Conservation (phyloP, 23 tunicate genomes). For the Diplosoma virens region DNA sequence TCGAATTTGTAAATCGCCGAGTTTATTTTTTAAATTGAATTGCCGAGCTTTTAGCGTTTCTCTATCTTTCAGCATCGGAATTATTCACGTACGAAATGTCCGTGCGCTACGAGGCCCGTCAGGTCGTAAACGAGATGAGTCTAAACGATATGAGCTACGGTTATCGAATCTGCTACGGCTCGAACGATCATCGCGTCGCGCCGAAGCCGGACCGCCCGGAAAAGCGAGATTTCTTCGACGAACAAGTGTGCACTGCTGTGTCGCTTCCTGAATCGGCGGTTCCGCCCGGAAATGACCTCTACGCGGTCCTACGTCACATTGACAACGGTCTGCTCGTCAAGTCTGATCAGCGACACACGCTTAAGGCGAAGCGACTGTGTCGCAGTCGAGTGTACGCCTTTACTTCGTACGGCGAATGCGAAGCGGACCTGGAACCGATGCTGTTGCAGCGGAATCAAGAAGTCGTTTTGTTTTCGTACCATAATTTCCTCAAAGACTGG, state of each 20-base stretch:
- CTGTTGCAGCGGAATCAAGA: slow-evolving; percentile 12
- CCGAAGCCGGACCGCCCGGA: background rate
- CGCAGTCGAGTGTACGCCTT: slow-evolving; percentile 48
- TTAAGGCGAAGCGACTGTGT: slow-evolving; percentile 42
- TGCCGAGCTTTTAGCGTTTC: background rate
- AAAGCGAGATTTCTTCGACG: background rate
- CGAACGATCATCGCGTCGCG: background rate
- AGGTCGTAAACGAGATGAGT: slow-evolving; percentile 8
- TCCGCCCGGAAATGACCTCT: slow-evolving; percentile 48
- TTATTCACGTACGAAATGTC: slow-evolving; percentile 42
- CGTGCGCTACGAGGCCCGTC: slow-evolving; percentile 47
- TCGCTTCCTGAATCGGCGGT: slow-evolving; percentile 44
- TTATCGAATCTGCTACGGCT: slow-evolving; percentile 43
- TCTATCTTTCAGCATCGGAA: slow-evolving; percentile 39
- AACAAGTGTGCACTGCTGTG: slow-evolving; percentile 39
- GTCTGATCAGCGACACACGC: slow-evolving; percentile 34
- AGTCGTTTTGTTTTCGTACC: slow-evolving; percentile 44
- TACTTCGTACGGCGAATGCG: slow-evolving; percentile 40
- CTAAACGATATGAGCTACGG: slow-evolving; percentile 64
- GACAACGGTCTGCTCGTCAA: slow-evolving; percentile 37
- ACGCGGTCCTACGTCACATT: slow-evolving; percentile 48
- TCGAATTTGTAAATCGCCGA: no score
- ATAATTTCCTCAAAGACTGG: slow-evolving; percentile 47
- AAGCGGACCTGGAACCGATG: slow-evolving; percentile 36
- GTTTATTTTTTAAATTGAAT: no score